Evolutionary conservation across 2,113 vertebrate genomes (phyloP).

Genomic region (Dendropsophus ebraccatus): DNA sequence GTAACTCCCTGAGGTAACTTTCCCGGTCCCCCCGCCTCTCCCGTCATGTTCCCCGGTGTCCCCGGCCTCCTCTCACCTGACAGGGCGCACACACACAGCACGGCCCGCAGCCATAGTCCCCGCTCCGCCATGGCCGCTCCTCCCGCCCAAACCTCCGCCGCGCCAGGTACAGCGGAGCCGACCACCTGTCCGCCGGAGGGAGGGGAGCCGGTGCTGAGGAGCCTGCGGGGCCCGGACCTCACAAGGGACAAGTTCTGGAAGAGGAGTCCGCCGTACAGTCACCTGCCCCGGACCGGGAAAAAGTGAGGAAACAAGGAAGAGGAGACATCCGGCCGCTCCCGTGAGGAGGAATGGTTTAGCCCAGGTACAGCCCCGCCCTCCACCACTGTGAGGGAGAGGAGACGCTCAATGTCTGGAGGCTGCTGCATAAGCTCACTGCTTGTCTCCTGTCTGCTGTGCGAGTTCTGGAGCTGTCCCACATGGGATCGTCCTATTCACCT

Average conservation of each 20-base stretch:
- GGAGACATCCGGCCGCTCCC: slow-evolving; percentile 12
- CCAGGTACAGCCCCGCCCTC: slow-evolving; percentile 29
- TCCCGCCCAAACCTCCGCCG: slow-evolving; percentile 1
- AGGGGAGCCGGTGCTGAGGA: too few relatives aligned
- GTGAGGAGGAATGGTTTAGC: not conserved
- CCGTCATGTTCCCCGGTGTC: not conserved
- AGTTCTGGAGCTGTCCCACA: not conserved
- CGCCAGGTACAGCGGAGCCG: not conserved
- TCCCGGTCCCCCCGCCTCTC: too few relatives aligned
- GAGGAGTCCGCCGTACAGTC: not conserved
- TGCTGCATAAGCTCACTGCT: not conserved
- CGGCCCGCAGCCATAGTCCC: not conserved
- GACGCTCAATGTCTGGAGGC: not conserved
- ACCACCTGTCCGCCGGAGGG: not conserved
- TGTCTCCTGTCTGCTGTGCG: too few relatives aligned
- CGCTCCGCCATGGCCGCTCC: not conserved
- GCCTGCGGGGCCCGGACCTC: not conserved
- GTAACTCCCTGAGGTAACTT: too few relatives aligned
- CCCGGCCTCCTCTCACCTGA: slow-evolving; percentile 9
- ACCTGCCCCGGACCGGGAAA: not conserved
- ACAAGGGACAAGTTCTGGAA: not conserved
- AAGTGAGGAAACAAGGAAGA: not conserved
- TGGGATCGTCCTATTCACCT: too few relatives aligned
- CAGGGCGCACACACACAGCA: not conserved
- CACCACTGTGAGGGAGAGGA: not conserved